Base-by-base conservation (phyloP, 2,888 invertebrate genomes). In the Oeneis ivallda region DNA sequence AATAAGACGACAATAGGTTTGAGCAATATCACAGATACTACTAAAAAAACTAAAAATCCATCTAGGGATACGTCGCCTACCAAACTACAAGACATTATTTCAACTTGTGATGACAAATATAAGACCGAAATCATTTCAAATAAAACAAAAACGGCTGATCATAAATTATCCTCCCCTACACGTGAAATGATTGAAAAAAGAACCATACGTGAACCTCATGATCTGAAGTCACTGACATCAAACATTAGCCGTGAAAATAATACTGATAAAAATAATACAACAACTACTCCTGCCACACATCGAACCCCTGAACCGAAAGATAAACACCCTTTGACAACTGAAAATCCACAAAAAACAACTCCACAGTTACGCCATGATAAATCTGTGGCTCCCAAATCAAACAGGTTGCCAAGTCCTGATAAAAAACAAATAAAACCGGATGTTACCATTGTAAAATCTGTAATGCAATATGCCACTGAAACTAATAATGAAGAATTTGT, bases 131-230 rank as follows among this genome's bases (percentile, higher is more conserved):
- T 19, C 9, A n/a, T 45, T n/a, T 13, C 37, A 47, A 41, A 61
- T 17, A 52, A 65, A 53, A 60, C 19, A 54, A 15, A 59, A 57
- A n/a, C 62, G 49, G 13, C 86, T 85, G 5, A 83, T 85, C 0
- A 77, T 80, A 15, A 85, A 34, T 34, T 34, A 10, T 49, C 47
- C 15, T 34, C 32, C 2, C 34, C 37, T n/a, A 37, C 65, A 9
- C 56, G 17, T 45, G 57, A 47, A 10, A 58, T 47, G 8, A 58
- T 47, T 41, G 39, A 58, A 43, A 61, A 50, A 13, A 37, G 60
- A 26, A 15, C 39, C 47, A 19, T 13, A 9, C 19, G 32, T 15
- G 45, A 61, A 45, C 17, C 52, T 34, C 26, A n/a, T 47, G n/a
- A 53, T 13, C 26, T 19, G 9, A 56, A 43, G 17, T 45, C 9